Evolutionary conservation across 2,113 vertebrate genomes (phyloP), one percentile per base, ranked within the genome.

Genomic region (Passer montanus): DNA sequence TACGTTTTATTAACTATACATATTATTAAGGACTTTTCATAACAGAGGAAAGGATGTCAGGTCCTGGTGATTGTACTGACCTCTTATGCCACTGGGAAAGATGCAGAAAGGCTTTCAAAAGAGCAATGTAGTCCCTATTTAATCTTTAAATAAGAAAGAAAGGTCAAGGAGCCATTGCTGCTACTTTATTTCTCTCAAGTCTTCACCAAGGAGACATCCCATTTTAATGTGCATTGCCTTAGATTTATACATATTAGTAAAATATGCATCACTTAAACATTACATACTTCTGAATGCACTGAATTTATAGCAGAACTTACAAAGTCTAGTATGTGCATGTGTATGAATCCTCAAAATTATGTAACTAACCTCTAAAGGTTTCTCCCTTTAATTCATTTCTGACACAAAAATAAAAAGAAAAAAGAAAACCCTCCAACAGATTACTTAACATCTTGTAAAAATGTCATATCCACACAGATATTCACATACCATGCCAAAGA

Each of bases 71-170:
- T 90, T 74, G 55, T 86, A 66, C 75, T 95, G 90, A 95, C 92
- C 88, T 94, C 88, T 93, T 80, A 47, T 92, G 68, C 88, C 92
- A 89, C 72, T 66, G 55, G 88, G 76, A 94, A 90, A 92, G 88
- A 90, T 35, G 50, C 49, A 81, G 85, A 88, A 56, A 93, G 44
- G 67, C 88, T 93, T 96, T 94, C 75, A 90, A 80, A 94, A 96
- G 67, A 92, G 55, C 82, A 88, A 50, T 97, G 80, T 74, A 77
- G 79, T 84, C 78, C 55, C 76, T 94, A 55, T 88, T 95, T 93
- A 97, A 93, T 93, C 74, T 93, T 94, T 88, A 92, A 95, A 86
- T 80, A 95, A 94, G 75, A 92, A 88, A 84, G 74, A 95, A 93
- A 83, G 58, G 90, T 75, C 90, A 91, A 89, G 49, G 43, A 87